A percentile compares a stretch with the other conserved stretches of the same genome.
These are phyloP conservation scores for Nestor notabilis DNA, from an alignment of 2,113 vertebrate genomes.

Conservation along the genomic window DNA sequence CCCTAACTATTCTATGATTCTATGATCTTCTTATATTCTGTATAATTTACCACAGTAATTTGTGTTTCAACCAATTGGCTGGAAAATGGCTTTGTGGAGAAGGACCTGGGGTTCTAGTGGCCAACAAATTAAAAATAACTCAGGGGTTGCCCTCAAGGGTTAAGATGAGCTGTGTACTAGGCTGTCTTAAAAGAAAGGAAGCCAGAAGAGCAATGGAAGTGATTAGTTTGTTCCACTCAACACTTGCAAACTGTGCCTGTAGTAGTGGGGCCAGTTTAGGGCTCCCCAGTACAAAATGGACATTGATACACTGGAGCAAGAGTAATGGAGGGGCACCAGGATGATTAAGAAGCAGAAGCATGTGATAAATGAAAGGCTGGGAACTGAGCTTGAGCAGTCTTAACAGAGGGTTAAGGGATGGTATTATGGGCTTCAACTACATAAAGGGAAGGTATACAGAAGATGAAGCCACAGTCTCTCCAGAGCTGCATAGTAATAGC, in stretches of 20 bases:
- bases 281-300: not conserved
- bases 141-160: not conserved
- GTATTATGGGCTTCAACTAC: not conserved
- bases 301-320: not conserved
- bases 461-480: not conserved
- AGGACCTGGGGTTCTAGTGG: not conserved
- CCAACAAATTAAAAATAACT: not conserved
- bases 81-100: not conserved
- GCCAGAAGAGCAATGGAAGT: not conserved
- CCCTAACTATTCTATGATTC: too few relatives aligned
- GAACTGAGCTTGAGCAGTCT: accelerated
- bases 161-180: not conserved
- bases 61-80: not conserved
- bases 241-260: not conserved
- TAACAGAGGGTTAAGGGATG: not conserved
- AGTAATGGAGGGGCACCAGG: not conserved
- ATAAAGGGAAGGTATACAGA: not conserved
- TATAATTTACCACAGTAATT: not conserved
- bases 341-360: not conserved
- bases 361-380: not conserved
- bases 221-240: not conserved
- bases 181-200: not conserved
- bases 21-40: not conserved
- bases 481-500: not conserved
- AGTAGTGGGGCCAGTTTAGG: not conserved